phyloP scores from a whole-genome alignment of 1,140 invertebrate species.

The Sogatella furcifera region DNA sequence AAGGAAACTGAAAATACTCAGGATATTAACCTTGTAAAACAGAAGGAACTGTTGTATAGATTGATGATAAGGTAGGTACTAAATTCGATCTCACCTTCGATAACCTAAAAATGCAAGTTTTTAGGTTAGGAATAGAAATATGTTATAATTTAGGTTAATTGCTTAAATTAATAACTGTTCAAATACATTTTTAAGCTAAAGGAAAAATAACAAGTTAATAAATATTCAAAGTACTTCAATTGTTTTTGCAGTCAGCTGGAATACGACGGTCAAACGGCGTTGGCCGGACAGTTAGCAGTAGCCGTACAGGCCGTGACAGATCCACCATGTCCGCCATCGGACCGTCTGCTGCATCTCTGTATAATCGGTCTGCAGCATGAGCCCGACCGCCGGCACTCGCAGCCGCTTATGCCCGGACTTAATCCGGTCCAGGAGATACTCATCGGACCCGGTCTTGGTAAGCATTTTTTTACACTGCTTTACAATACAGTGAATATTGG shows the following conservation, averaged over 20 bases:
- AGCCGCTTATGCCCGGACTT: conserved; percentile 38
- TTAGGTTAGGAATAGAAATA: background rate
- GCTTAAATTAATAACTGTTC: too few relatives aligned
- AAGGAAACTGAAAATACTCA: conserved; percentile 4
- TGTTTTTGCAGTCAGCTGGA: conserved; percentile 61
- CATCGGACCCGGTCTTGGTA: conserved; percentile 69
- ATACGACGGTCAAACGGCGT: conserved; percentile 85
- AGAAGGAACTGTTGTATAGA: conserved; percentile 68
- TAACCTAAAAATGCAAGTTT: background rate
- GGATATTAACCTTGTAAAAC: conserved; percentile 64
- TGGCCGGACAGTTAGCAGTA: conserved; percentile 73
- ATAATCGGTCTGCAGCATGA: conserved; percentile 78
- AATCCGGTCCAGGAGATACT: conserved; percentile 50
- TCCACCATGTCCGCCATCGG: conserved; percentile 88
- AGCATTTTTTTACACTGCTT: background rate
- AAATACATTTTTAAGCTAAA: too few relatives aligned
- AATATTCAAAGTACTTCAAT: background rate
- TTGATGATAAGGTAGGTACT: conserved; percentile 71
- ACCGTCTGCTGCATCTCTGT: conserved; percentile 78
- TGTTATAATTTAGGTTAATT: too few relatives aligned
- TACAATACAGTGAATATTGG: background rate
- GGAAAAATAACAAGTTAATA: too few relatives aligned
- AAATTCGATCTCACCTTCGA: background rate
- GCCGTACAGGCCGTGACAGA: conserved; percentile 61
- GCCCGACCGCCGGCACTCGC: conserved; percentile 46